phyloP scores from a whole-genome alignment of 2,113 vertebrate genomes.

The Pholis gunnellus region DNA sequence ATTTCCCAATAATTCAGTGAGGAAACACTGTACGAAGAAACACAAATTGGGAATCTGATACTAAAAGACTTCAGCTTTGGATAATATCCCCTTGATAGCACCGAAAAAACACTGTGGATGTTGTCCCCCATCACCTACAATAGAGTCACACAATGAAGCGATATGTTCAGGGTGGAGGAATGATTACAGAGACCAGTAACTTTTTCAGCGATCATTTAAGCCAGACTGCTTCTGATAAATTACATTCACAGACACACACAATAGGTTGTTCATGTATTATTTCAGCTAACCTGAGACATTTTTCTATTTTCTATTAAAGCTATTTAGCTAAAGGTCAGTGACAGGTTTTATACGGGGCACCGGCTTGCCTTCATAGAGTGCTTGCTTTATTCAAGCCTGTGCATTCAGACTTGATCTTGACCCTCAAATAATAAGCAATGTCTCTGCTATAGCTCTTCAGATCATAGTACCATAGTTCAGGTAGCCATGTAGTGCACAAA shows the following conservation, averaged over 20 bases:
- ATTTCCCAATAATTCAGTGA: constrained; percentile 1
- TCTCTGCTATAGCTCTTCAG: neutral
- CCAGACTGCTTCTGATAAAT: neutral
- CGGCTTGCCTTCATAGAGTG: neutral
- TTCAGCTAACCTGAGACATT: constrained; percentile 10
- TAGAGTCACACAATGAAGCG: neutral
- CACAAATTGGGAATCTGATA: neutral
- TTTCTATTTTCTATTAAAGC: constrained; percentile 30
- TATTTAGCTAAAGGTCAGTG: constrained; percentile 36
- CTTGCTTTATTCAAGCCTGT: constrained; percentile 40
- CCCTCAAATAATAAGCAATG: constrained; percentile 13
- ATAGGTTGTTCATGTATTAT: constrained; percentile 9
- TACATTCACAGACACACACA: constrained; percentile 14
- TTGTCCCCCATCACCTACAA: neutral
- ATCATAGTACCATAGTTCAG: neutral
- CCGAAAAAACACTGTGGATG: neutral
- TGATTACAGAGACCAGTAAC: neutral
- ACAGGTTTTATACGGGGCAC: constrained; percentile 3
- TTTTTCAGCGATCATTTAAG: neutral
- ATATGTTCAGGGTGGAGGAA: neutral
- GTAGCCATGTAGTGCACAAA: neutral
- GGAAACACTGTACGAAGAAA: neutral
- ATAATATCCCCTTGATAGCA: constrained; percentile 2
- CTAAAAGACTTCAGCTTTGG: neutral
- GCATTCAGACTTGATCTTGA: constrained; percentile 26